Base-by-base conservation (phyloP, 2,888 invertebrate species). In the Camponotus fellah region DNA sequence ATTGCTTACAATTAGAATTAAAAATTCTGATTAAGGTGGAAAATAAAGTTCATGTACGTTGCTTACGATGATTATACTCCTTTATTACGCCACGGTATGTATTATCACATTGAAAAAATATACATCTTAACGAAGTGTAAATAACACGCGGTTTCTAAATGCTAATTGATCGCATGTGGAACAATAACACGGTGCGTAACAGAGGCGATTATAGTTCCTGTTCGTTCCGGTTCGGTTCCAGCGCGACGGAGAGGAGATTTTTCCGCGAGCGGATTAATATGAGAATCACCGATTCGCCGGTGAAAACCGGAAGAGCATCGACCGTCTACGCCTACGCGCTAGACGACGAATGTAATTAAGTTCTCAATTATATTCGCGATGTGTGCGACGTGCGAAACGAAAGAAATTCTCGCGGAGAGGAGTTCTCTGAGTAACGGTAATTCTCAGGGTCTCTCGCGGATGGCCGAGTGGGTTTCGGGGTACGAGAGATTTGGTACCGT, bases 401-500 rank as follows among this genome's bases (percentile, higher is more conserved):
- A 80, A 74, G 21, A 82, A 82, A 56, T 82, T 68, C 68, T 49
- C 82, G 49, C 56, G 17, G 37, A 77, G 58, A 74, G 9, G n/a
- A 81, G 21, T 17, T 82, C 56, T 56, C n/a, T 34, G 1, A 46
- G 60, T 79, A 82, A 80, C 82, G 82, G 82, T 60, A 37, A 5
- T 56, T 12, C 43, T 82, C 82, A 80, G 56, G 56, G 26, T 82
- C n/a, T n/a, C n/a, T n/a, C 82, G 82, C 66, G 82, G 32, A 60
- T 46, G 66, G 65, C 72, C 81, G 40, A 40, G 64, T 40, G 53
- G 81, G 82, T 77, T 79, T 82, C 43, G 66, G 79, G 84, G 66
- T 80, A 80, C 75, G 68, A 76, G 79, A 77, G 82, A 60, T 83
- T 82, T 62, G 74, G 83, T 88, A 89, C 89, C 89, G 89, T 89